Conservation (phyloP, 2,113 vertebrate genomes). For the Tor tambroides region DNA sequence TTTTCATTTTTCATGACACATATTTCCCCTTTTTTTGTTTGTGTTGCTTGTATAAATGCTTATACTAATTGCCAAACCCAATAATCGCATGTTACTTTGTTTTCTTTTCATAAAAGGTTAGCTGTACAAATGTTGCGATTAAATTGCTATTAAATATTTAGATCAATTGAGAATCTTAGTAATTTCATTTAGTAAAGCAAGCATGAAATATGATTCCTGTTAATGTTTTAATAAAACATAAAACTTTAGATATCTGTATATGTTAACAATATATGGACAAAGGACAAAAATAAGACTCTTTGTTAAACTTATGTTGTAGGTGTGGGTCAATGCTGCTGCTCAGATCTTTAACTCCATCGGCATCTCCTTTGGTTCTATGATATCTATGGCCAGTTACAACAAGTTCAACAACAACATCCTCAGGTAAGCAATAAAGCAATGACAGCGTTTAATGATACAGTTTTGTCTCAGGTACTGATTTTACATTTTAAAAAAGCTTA, state of each 20-base stretch:
- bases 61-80: not conserved
- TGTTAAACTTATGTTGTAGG: conserved; percentile 57
- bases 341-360: conserved; percentile 80
- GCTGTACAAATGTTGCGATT: not conserved
- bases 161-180: not conserved
- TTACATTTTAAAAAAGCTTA: not conserved
- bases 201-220: not conserved
- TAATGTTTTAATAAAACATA: not conserved
- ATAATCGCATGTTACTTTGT: not conserved
- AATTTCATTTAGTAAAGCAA: not conserved
- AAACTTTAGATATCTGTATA: not conserved
- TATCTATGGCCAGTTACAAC: conserved; percentile 80
- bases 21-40: not conserved
- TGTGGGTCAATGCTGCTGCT: conserved; percentile 78
- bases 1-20: not conserved
- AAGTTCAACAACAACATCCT: conserved; percentile 79
- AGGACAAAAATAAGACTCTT: not conserved
- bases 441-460: too few relatives aligned
- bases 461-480: not conserved
- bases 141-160: not conserved
- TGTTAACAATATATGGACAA: not conserved
- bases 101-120: not conserved
- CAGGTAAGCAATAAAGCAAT: conserved; percentile 60
- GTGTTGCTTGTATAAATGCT: not conserved
- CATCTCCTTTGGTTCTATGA: conserved; percentile 75